Base-by-base conservation (phyloP, 2,113 vertebrate genomes). In the Ammodytes marinus region DNA sequence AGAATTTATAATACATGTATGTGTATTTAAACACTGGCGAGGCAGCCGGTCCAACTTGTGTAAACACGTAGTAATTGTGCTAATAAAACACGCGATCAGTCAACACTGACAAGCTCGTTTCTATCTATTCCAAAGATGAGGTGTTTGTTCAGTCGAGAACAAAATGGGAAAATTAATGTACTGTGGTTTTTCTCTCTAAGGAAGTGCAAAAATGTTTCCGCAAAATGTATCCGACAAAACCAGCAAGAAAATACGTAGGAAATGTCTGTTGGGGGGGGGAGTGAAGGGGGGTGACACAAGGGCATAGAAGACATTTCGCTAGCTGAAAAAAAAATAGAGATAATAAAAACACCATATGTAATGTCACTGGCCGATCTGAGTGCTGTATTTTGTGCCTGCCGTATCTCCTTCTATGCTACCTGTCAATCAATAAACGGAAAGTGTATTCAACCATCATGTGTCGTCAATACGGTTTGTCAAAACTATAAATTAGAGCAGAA, bases 321-420 rank as follows among this genome's bases (percentile, higher is more conserved):
- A 76, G 45, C 27, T 27, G 39, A 39, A 50, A 39, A 40, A 37
- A 47, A 40, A 58, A 74, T 7, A 27, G 27, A 27, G 1, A 39
- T 37, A 53, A 80, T 15, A 67, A 83, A 50, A 87, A 79, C 69
- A 79, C 45, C 14, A 78, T 86, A 85, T 79, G 79, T 82, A 85
- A 74, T 89, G 77, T 85, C 85, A 87, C 82, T 87, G 83, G 80
- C 88, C 87, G 89, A 86, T 90, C 80, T 82, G 80, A 92, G 81
- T 92, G 87, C 86, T 93, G 89, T 90, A 83, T 86, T 87, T 91
- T 91, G 87, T 94, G 93, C 89, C 94, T 94, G 91, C 80, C 87
- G 88, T 93, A 88, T 91, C 82, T 89, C 88, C 82, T 89, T 91
- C 77, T 85, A 88, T 83, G 84, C 91, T 92, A 87, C 79, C 84